Base-by-base conservation (phyloP, 2,888 invertebrate genomes). In the Sipha maydis region DNA sequence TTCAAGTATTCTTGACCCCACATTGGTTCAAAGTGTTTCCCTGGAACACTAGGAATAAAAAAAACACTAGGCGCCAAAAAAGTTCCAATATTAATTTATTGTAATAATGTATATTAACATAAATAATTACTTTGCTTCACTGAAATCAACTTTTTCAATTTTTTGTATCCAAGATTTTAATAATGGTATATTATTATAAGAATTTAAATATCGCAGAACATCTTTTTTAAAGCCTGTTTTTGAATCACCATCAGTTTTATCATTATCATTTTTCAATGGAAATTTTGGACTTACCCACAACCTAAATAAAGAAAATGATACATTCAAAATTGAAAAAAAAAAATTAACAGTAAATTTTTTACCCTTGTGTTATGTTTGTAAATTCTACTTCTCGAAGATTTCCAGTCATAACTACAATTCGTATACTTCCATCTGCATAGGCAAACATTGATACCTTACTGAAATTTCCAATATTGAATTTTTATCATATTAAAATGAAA, bases 301-400 rank as follows among this genome's bases (percentile, higher is more conserved):
- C n/a, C n/a, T n/a, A n/a, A n/a, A n/a, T n/a, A n/a, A n/a, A n/a
- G 97, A 92, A 76, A 56, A 89, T 28, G 11, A 85, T 25, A 28
- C 4, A 82, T 75, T 83, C 1, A 19, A 61, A 78, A 28, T 78
- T 67, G 14, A 83, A 69, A 5, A 75, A 75, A 73, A 48, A 34
- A 54, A 9, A 83, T 21, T 98, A n/a, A 11, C n/a, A 5, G 71
- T 19, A 17, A 78, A 7, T 28, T 90, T 92, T 96, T 91, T 92
- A 96, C 94, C 98, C 98, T 92, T 99, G 98, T 0, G 98, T 97
- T 90, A 98, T 95, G 92, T 41, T 41, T 11, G 96, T 95, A 99
- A 99, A 99, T 92, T 99, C 99, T 90, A 96, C 95, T 41, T 95
- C 93, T 90, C 98, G 96, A 7, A 99, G 93, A 93, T 99, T 99